Evolutionary conservation across 2,797 vertebrate genomes (phyloP), one percentile per base, ranked within the genome.

Genomic region (Platalea minor): DNA sequence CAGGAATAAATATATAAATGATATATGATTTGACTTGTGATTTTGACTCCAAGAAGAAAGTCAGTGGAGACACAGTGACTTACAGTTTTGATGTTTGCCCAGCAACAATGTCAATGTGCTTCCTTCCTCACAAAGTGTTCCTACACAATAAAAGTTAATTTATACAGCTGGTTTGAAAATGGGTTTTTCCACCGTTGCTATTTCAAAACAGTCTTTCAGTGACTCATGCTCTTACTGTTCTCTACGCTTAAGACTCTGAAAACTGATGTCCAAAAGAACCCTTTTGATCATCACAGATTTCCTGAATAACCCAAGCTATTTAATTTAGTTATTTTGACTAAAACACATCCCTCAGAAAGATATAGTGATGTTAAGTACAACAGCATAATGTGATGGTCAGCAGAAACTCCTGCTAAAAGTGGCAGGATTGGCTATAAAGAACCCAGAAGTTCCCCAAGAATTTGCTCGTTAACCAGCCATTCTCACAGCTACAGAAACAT

Each of bases 71-170:
- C 31, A 92, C 21, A 50, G 19, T 41, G 37, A 88, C 33, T 74
- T 72, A 28, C 2, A 70, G 43, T 93, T 93, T 91, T 88, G 85
- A 97, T 69, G 51, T 90, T 78, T 86, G 68, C 69, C 87, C 92
- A 91, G 56, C 8, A 89, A 93, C 68, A 89, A 68, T 83, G 82
- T 80, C 64, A 83, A 35, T 0, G 7, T 56, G 57, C 46, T 83
- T 80, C 41, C 48, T 74, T 77, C 33, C 54, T 94, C 79, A 74
- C 28, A 54, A 69, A 76, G 41, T 8, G 0, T 35, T 96, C 82
- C 72, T 80, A 89, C 48, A 79, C 54, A 87, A 73, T 85, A 93
- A 88, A 24, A 80, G 82, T 72, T 93, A 92, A 94, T 93, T 94
- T 89, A 84, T 81, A 91, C 54, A 51, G 79, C 73, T 92, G 61